These are phyloP conservation scores for Embidobia sp. DNA, from an alignment of 2,888 invertebrate species.

Conservation along the genomic window DNA sequence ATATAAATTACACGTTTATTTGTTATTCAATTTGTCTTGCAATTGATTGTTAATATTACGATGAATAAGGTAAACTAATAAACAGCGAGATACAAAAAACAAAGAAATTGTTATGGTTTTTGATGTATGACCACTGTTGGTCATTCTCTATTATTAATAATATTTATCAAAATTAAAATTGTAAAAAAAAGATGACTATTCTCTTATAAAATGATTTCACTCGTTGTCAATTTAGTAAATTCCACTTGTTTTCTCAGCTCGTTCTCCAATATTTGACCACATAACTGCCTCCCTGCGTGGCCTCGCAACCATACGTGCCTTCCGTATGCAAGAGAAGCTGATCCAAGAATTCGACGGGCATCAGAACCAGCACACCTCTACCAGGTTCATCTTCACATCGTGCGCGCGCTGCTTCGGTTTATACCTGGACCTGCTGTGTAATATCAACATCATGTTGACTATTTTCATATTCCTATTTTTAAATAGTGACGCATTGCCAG, in stretches of 20 bases:
- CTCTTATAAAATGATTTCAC: too few species aligned
- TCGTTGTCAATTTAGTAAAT: too few species aligned
- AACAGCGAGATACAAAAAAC: too few species aligned
- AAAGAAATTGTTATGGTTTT: too few species aligned
- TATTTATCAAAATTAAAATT: not conserved
- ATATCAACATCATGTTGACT: slow-evolving; percentile 84
- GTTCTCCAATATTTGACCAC: slow-evolving; percentile 97
- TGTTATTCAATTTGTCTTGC: too few species aligned
- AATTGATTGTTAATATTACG: too few species aligned
- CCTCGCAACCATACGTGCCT: slow-evolving; percentile 93
- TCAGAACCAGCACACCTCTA: slow-evolving; percentile 86
- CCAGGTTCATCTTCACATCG: slow-evolving; percentile 86
- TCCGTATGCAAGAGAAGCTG: slow-evolving; percentile 85
- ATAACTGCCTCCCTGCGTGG: slow-evolving; percentile 94
- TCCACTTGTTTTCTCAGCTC: slow-evolving; percentile 86
- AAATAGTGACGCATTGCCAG: slow-evolving; percentile 79
- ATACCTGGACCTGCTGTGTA: slow-evolving; percentile 85
- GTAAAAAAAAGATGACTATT: too few species aligned
- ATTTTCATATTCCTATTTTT: slow-evolving; percentile 85
- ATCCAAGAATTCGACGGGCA: slow-evolving; percentile 83
- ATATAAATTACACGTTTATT: too few species aligned
- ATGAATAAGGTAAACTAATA: too few species aligned
- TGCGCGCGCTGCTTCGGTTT: slow-evolving; percentile 86
- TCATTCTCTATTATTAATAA: too few species aligned
- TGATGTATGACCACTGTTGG: too few species aligned